Percentiles rank a stretch among this genome's conserved stretches.
phyloP scores from a whole-genome alignment of 2,888 invertebrate species.

The Nematopogon swammerdamellus region DNA sequence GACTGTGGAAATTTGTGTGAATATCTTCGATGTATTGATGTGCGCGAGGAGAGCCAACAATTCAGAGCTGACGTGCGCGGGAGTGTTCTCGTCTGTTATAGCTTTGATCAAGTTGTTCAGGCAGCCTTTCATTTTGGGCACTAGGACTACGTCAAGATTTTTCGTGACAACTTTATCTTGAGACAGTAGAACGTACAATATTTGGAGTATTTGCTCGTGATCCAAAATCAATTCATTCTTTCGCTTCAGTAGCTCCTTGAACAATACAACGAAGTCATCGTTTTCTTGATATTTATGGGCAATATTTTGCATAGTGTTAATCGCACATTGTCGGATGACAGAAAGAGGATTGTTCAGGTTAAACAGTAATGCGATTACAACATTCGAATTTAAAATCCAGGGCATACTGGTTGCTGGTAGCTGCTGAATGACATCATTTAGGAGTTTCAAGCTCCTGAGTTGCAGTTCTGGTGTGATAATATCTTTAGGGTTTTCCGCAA shows the following conservation, averaged over 20 bases:
- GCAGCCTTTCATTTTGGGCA: conserved; percentile 28
- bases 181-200: conserved; percentile 60
- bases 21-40: conserved; percentile 41
- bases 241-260: conserved; percentile 43
- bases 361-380: conserved; percentile 54
- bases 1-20: conserved; percentile 30
- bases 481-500: conserved; percentile 35
- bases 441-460: conserved; percentile 44
- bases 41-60: conserved; percentile 40
- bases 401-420: conserved; percentile 16
- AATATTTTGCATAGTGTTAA: conserved; percentile 48
- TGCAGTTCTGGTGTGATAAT: conserved; percentile 47
- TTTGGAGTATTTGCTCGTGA: conserved; percentile 61
- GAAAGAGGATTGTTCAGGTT: conserved; percentile 50
- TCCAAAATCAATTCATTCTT: conserved; percentile 63
- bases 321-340: conserved; percentile 51
- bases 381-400: conserved; percentile 40
- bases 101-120: conserved; percentile 19
- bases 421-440: conserved; percentile 27
- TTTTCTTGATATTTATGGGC: conserved; percentile 25
- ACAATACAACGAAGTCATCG: conserved; percentile 35
- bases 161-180: conserved; percentile 45
- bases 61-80: conserved; percentile 41
- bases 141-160: conserved; percentile 32
- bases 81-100: conserved; percentile 32